These are phyloP conservation scores for Tachypleus tridentatus DNA, from an alignment of 1,140 invertebrate genomes.

Conservation along the genomic window DNA sequence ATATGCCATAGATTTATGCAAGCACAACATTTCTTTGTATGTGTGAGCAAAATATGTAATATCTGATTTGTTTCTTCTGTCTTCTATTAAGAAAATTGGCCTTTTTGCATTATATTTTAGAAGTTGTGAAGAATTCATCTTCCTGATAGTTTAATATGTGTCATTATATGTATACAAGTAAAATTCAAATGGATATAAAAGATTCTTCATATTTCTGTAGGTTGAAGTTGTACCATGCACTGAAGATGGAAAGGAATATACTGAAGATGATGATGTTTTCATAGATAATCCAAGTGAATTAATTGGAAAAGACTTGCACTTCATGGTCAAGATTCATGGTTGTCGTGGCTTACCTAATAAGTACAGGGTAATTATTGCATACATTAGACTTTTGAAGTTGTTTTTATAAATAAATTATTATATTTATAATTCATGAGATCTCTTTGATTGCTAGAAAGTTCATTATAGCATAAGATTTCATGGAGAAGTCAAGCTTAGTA, in stretches of 20 bases:
- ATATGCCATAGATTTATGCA: no score
- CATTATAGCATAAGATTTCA: no score
- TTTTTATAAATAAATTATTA: background rate
- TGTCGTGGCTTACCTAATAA: constrained; percentile 38
- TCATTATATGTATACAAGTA: background rate
- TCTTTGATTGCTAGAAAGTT: no score
- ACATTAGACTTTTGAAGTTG: background rate
- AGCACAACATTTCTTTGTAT: no score
- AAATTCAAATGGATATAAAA: background rate
- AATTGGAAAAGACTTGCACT: constrained; percentile 37
- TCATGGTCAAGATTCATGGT: constrained; percentile 38
- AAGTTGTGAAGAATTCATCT: background rate
- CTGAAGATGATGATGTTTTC: constrained; percentile 40
- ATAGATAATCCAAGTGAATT: constrained; percentile 39
- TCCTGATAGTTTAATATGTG: constrained; percentile 1
- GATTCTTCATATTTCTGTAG: constrained; percentile 19
- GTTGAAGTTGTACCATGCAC: constrained; percentile 39
- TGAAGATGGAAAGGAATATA: constrained; percentile 36
- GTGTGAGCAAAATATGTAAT: no score
- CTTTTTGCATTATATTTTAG: no score
- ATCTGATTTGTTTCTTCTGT: no score
- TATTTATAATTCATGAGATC: no score
- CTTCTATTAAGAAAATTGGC: no score
- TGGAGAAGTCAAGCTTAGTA: no score
- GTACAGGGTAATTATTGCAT: constrained; percentile 37